Conservation (phyloP, 2,113 vertebrate genomes). For the Dipodomys stephensi region DNA sequence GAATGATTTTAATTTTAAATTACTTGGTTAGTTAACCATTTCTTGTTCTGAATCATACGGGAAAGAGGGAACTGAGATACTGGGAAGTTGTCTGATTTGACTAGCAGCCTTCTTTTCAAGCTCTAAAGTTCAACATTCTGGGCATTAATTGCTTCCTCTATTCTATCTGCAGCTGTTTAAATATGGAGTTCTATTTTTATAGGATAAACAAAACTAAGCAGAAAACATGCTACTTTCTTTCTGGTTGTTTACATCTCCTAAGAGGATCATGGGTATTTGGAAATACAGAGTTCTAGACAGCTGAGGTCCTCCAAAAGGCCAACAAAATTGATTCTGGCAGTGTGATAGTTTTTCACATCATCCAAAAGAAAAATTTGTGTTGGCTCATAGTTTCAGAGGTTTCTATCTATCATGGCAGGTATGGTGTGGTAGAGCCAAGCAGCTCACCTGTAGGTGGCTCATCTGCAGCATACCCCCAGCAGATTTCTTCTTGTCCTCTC, state of each 20-base stretch:
- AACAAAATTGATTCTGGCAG: background rate
- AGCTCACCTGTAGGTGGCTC: too few species aligned
- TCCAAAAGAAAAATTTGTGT: background rate
- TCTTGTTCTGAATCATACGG: conserved; percentile 23
- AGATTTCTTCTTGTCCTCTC: too few species aligned
- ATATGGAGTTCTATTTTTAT: conserved; percentile 55
- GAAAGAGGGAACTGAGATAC: background rate
- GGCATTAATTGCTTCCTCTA: conserved; percentile 22
- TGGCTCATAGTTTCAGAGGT: background rate
- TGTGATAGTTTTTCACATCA: background rate
- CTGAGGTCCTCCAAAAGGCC: background rate
- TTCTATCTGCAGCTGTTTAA: background rate
- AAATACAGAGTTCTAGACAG: background rate
- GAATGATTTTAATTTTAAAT: conserved; percentile 14
- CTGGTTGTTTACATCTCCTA: conserved; percentile 7
- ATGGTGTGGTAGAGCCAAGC: background rate
- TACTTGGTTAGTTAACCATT: background rate
- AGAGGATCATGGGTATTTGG: background rate
- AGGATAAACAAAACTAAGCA: conserved; percentile 24
- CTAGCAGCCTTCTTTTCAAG: background rate
- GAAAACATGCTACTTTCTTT: background rate
- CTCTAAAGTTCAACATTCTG: background rate
- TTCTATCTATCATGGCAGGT: background rate
- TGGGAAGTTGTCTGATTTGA: conserved; percentile 4
- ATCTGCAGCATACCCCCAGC: too few species aligned